Base-by-base conservation (phyloP, 2,888 invertebrate species). In the Cyrtodaria siliqua region DNA sequence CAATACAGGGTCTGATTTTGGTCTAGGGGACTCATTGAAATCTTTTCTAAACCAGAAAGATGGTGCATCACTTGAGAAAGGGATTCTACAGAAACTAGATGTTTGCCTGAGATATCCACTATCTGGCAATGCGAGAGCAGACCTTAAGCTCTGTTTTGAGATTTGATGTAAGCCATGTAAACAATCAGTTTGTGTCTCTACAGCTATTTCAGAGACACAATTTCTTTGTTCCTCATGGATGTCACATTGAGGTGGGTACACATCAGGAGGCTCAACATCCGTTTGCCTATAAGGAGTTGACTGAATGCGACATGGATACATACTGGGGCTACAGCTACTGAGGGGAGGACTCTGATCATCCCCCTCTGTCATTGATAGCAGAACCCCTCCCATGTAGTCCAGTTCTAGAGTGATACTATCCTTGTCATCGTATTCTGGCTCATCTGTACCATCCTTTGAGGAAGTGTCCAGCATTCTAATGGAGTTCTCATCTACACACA, bases 1-100 rank as follows among this genome's bases (percentile, higher is more conserved):
- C 18, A 23, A 42, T 8, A 26, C 3, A n/a, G n/a, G 9, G 3
- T 40, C 42, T 6, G 16, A 8, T 18, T 29, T 53, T 18, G 42
- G 18, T 26, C 23, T 72, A 42, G 79, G 75, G 23, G 78, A 69
- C 56, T 81, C 78, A 24, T 14, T n/a, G 42, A 69, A 61, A 61
- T 81, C 78, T 27, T 81, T 81, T 23, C 70, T 72, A 26, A 78
- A 81, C 81, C 77, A 81, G 42, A 67, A 75, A 24, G 74, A 50
- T 23, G 68, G 72, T n/a, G 66, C 62, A 44, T 68, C 59, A 56
- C 47, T 27, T 29, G 26, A 24, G 20, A 81, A 81, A 23, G 81
- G 74, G 27, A 81, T 81, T 50, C 72, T 72, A 47, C 81, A 78
- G 52, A 49, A 78, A 27, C 78, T 74, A 6, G 75, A 75, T 24